Percentiles rank a stretch among this genome's conserved stretches.
phyloP scores from a whole-genome alignment of 1,140 invertebrate genomes.

The Penaeus chinensis region DNA sequence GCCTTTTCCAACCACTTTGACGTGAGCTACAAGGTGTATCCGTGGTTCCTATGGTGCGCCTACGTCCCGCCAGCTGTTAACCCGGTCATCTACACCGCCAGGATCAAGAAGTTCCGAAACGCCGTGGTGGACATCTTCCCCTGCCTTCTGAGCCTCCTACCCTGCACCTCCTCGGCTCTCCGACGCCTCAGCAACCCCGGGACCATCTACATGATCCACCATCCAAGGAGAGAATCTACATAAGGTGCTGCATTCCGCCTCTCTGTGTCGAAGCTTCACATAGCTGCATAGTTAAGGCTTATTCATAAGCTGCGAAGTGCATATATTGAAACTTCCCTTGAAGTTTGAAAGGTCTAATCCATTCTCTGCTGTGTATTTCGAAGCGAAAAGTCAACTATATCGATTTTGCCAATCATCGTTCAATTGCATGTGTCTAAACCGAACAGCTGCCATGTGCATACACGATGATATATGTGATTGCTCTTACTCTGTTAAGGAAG shows the following conservation, averaged over 20 bases:
- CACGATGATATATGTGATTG: too few relatives aligned
- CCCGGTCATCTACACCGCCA: conserved; percentile 41
- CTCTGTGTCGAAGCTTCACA: neutral
- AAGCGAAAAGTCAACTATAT: too few relatives aligned
- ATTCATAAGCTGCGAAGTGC: neutral
- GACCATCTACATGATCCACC: conserved; percentile 3
- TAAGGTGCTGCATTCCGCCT: neutral
- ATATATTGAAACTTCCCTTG: too few relatives aligned
- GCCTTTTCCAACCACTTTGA: neutral
- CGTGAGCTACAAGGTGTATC: neutral
- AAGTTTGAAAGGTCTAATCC: too few relatives aligned
- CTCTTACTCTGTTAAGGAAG: too few relatives aligned
- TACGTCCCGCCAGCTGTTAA: conserved; percentile 31
- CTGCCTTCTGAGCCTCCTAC: conserved; percentile 4
- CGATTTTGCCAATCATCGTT: too few relatives aligned
- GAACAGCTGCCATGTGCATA: too few relatives aligned
- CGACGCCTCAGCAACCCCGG: neutral
- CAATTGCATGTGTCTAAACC: too few relatives aligned
- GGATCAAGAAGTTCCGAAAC: conserved; percentile 26
- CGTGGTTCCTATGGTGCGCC: conserved; percentile 30
- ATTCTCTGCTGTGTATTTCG: too few relatives aligned
- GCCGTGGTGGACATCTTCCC: conserved; percentile 34
- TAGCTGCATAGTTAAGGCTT: neutral
- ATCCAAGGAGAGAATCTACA: neutral
- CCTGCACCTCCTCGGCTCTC: neutral